These are phyloP conservation scores for Pocillopora verrucosa DNA, from an alignment of 64 coral and sea anemone genomes.

Conservation along the genomic window DNA sequence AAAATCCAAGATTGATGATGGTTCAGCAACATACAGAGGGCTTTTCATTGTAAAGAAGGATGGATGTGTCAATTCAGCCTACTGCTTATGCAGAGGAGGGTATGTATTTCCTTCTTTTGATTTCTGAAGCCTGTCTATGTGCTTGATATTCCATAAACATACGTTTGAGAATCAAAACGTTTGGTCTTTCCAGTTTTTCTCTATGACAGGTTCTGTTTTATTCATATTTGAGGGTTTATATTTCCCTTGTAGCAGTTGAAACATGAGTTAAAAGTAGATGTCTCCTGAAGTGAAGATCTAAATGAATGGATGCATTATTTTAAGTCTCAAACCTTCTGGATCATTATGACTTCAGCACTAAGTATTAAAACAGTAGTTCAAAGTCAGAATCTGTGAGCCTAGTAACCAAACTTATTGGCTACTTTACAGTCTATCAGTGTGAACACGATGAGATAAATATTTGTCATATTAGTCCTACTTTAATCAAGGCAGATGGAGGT, in stretches of 20 bases:
- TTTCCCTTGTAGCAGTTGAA: neutral
- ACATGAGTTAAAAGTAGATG: neutral
- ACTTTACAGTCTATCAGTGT: neutral
- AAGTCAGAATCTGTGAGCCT: neutral
- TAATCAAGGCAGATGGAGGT: slow-evolving; percentile 1
- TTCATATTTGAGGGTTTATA: too few relatives aligned
- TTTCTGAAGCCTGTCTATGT: neutral
- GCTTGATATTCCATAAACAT: neutral
- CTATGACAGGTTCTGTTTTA: too few relatives aligned
- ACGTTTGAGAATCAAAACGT: neutral
- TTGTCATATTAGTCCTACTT: neutral
- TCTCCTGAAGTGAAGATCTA: neutral
- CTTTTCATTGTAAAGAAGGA: slow-evolving; percentile 42
- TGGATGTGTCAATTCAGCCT: slow-evolving; percentile 35
- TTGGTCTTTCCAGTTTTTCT: neutral
- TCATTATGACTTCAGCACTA: neutral
- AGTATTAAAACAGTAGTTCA: neutral
- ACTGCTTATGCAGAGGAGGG: slow-evolving; percentile 41
- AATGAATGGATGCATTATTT: neutral
- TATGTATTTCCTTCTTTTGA: neutral
- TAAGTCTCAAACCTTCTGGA: neutral
- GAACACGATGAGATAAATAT: neutral
- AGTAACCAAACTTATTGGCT: neutral
- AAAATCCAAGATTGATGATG: slow-evolving; percentile 5
- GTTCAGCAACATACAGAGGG: neutral